Evolutionary conservation across 2,797 vertebrate genomes (phyloP).

Genomic region (Dendrocincla tyrannina): DNA sequence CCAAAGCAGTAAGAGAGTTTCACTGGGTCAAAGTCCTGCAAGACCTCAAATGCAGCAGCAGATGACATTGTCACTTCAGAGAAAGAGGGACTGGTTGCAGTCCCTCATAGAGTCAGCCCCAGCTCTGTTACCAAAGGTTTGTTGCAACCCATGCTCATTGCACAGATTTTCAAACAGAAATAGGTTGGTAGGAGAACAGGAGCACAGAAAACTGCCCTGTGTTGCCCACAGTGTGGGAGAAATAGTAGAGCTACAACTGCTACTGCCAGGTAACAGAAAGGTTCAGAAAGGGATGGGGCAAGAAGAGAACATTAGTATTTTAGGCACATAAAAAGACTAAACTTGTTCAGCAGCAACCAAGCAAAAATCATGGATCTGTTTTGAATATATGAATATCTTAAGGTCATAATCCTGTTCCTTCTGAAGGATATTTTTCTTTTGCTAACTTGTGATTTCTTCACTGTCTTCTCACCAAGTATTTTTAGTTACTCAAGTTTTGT

Average conservation of each 20-base stretch:
- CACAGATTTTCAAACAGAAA: background rate
- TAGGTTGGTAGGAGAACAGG: background rate
- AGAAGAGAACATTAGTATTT: background rate
- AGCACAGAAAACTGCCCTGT: background rate
- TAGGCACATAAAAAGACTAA: background rate
- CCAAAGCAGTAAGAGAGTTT: background rate
- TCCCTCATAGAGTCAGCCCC: background rate
- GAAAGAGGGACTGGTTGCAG: background rate
- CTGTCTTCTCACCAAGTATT: background rate
- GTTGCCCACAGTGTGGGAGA: background rate
- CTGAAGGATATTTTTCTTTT: background rate
- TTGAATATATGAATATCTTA: background rate
- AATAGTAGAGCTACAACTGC: background rate
- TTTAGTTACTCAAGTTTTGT: background rate
- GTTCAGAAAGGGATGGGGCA: background rate
- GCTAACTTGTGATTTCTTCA: background rate
- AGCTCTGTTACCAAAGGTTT: background rate
- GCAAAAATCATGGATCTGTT: background rate
- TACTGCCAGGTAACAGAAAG: background rate
- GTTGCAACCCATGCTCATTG: background rate
- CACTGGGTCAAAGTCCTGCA: background rate
- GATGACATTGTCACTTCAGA: background rate
- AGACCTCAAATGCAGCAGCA: background rate
- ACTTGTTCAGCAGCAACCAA: background rate
- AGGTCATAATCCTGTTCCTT: background rate